Conservation (phyloP, 2,113 vertebrate genomes). For the Nycticryphes semicollaris region DNA sequence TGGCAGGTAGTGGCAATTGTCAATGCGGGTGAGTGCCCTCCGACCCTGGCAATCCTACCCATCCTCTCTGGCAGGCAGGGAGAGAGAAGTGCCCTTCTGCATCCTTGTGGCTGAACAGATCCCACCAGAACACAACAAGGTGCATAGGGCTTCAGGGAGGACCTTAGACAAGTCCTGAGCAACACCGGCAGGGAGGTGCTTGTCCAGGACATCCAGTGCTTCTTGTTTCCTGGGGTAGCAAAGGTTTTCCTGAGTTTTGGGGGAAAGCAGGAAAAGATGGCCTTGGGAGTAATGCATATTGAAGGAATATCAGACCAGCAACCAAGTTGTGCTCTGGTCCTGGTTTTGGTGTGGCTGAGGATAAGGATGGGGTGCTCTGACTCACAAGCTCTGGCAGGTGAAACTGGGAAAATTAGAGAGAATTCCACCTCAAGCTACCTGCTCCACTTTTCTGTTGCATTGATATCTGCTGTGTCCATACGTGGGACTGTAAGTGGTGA, state of each 20-base stretch:
- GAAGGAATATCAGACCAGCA: neutral
- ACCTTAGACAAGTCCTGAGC: neutral
- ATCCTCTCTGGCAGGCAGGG: neutral
- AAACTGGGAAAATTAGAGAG: neutral
- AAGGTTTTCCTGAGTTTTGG: neutral
- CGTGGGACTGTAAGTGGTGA: fast-evolving
- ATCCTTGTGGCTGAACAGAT: neutral
- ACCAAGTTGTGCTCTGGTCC: neutral
- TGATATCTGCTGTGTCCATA: neutral
- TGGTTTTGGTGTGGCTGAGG: neutral
- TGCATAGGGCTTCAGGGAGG: fast-evolving
- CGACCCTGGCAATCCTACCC: neutral
- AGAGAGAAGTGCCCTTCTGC: neutral
- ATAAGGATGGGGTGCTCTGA: neutral
- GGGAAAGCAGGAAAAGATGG: neutral
- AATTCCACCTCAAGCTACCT: neutral
- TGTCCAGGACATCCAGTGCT: neutral
- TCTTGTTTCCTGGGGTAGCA: neutral
- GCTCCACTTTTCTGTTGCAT: neutral
- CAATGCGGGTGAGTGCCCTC: neutral
- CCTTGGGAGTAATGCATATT: neutral
- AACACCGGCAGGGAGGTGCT: neutral
- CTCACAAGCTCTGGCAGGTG: neutral
- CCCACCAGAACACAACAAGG: neutral
- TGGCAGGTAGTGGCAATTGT: neutral